These are phyloP conservation scores for Carlito syrichta DNA, from an alignment of 2,113 vertebrate species.

Conservation along the genomic window DNA sequence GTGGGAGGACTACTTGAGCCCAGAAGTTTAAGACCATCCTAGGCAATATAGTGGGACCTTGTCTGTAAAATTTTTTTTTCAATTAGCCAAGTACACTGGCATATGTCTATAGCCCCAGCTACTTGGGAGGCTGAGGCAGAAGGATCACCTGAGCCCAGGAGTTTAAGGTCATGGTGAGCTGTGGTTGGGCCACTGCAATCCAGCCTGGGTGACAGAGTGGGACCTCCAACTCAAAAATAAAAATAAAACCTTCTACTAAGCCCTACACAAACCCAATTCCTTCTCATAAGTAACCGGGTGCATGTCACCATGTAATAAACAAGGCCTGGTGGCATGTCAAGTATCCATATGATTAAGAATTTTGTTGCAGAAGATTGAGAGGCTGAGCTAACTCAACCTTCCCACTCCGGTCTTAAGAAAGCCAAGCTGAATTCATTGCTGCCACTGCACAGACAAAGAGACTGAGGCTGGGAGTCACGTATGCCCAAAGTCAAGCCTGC, in stretches of 20 bases:
- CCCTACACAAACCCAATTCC: conserved; percentile 45
- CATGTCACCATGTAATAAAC: conserved; percentile 12
- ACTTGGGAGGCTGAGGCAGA: too few species aligned
- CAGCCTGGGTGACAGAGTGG: too few species aligned
- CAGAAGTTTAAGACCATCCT: too few species aligned
- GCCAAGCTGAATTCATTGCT: not conserved
- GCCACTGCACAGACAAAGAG: not conserved
- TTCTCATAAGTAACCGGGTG: conserved; percentile 34
- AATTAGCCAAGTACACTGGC: too few species aligned
- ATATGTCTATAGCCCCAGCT: too few species aligned
- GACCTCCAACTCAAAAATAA: too few species aligned
- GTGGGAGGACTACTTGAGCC: too few species aligned
- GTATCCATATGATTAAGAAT: not conserved
- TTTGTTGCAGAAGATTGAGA: not conserved
- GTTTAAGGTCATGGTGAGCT: too few species aligned
- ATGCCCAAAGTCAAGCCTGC: not conserved
- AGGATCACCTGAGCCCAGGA: too few species aligned
- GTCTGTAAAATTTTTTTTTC: too few species aligned
- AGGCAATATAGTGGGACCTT: too few species aligned
- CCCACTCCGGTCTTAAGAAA: conserved; percentile 9
- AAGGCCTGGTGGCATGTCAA: conserved; percentile 24
- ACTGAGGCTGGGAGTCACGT: not conserved
- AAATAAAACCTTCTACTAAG: not conserved
- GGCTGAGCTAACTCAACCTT: not conserved
- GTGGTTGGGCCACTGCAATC: too few species aligned